A percentile compares a stretch with the other conserved stretches of the same genome.
Evolutionary conservation across 2,113 vertebrate species (phyloP).

Genomic region (Centropus bengalensis): DNA sequence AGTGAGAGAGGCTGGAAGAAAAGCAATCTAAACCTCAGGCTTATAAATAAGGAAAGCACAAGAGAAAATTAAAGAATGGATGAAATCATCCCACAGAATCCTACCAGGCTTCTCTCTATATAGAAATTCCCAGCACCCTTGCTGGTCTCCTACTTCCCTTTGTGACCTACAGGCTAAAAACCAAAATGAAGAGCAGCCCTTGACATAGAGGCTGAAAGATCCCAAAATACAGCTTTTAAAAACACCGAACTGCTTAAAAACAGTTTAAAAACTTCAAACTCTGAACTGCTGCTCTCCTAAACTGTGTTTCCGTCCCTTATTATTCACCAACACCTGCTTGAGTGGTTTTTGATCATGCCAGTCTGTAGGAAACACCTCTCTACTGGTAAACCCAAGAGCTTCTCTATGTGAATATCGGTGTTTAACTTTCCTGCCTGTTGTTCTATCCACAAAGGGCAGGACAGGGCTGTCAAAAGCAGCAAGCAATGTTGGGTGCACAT

Average conservation of each 20-base stretch:
- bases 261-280: no score
- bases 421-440: neutral
- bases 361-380: neutral
- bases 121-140: neutral
- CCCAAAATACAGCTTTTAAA: neutral
- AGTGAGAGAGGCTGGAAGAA: slow-evolving; percentile 33
- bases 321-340: neutral
- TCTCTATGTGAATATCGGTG: accelerated
- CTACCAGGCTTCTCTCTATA: neutral
- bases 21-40: slow-evolving; percentile 53
- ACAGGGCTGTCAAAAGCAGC: neutral
- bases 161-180: neutral
- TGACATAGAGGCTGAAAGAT: neutral
- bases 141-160: neutral
- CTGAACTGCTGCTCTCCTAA: neutral
- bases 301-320: neutral
- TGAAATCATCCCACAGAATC: slow-evolving; percentile 15
- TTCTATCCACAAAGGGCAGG: accelerated
- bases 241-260: no score
- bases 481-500: neutral
- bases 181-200: neutral
- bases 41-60: slow-evolving; percentile 49
- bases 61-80: slow-evolving; percentile 22
- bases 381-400: neutral
- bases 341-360: neutral